Conservation (phyloP, 1,140 invertebrate species). For the Euborellia annulipes region DNA sequence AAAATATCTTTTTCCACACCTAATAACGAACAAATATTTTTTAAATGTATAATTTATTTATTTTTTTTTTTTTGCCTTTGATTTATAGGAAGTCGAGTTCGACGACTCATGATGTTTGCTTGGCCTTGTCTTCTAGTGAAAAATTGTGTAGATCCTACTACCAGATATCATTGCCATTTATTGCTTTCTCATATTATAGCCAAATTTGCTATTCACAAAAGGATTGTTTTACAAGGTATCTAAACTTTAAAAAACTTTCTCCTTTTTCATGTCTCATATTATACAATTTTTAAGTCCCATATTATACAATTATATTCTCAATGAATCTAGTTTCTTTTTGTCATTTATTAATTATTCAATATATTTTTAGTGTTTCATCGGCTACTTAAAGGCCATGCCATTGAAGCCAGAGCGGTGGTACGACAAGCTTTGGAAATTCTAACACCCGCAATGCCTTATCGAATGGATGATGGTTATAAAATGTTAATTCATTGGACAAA, state of each 20-base stretch:
- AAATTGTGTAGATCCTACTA: constrained; percentile 90
- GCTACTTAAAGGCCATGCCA: constrained; percentile 82
- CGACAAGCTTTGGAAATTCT: constrained; percentile 89
- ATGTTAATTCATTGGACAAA: constrained; percentile 97
- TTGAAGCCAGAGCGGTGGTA: constrained; percentile 82
- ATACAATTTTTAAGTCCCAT: no score
- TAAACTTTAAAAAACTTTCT: background rate
- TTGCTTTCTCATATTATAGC: constrained; percentile 92
- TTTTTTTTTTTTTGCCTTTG: no score
- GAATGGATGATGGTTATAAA: constrained; percentile 93
- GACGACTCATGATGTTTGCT: constrained; percentile 91
- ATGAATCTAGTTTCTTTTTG: no score
- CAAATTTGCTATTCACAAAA: constrained; percentile 92
- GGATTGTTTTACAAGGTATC: constrained; percentile 79
- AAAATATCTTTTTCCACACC: no score
- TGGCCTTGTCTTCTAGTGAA: constrained; percentile 92
- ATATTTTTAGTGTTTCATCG: constrained; percentile 70
- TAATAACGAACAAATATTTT: no score
- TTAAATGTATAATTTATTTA: no score
- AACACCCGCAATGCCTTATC: constrained; percentile 85
- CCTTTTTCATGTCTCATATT: no score
- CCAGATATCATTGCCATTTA: constrained; percentile 91
- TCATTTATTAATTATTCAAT: constrained; percentile 4
- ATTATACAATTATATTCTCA: background rate
- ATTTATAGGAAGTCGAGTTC: constrained; percentile 66